phyloP scores from a whole-genome alignment of 1,140 invertebrate genomes.

The Procambarus virginalis region DNA sequence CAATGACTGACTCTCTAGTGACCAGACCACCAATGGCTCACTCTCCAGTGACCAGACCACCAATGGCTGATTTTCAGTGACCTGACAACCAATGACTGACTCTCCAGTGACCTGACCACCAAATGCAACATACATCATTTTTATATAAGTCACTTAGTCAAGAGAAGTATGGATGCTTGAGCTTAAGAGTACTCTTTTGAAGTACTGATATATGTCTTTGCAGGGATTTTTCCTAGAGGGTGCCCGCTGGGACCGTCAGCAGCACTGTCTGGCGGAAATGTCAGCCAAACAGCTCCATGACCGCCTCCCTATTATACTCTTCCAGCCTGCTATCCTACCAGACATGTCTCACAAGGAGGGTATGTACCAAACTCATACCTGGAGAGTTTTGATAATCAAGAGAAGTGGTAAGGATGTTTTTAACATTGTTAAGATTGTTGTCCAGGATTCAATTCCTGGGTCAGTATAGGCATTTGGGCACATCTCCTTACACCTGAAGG shows the following conservation, averaged over 20 bases:
- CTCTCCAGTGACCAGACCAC: too few species aligned
- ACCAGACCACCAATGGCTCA: too few species aligned
- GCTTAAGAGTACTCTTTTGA: neutral
- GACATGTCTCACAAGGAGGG: neutral
- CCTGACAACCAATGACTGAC: too few species aligned
- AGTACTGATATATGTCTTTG: neutral
- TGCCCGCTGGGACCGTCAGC: conserved; percentile 83
- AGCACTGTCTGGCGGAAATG: conserved; percentile 80
- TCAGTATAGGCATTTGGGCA: neutral
- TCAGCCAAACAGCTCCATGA: conserved; percentile 76
- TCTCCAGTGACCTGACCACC: too few species aligned
- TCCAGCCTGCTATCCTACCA: conserved; percentile 72
- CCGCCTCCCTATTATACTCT: conserved; percentile 75
- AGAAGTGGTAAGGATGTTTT: neutral
- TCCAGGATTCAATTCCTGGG: neutral
- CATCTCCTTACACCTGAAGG: too few species aligned
- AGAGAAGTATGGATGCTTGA: too few species aligned
- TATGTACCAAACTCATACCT: neutral
- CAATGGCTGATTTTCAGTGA: too few species aligned
- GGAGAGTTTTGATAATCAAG: neutral
- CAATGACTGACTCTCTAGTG: too few species aligned
- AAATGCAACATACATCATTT: too few species aligned
- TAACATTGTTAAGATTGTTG: neutral
- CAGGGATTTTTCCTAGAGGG: conserved; percentile 86
- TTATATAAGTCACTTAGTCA: too few species aligned